phyloP scores from a whole-genome alignment of 2,797 vertebrate species.

The Urocyon cinereoargenteus region DNA sequence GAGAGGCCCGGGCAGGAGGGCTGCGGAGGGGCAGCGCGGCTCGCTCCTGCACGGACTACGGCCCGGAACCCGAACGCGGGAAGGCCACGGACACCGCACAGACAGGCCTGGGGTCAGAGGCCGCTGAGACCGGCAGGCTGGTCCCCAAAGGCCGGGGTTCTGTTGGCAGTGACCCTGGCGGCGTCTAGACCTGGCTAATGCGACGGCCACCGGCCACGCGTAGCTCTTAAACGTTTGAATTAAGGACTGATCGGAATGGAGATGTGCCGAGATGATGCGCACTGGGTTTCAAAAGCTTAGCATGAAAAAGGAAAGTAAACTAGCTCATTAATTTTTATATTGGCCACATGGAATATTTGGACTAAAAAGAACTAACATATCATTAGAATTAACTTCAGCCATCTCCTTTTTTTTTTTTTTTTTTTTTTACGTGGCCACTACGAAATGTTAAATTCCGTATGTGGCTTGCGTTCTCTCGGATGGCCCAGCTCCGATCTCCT shows the following conservation, averaged over 20 bases:
- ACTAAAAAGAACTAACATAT: neutral
- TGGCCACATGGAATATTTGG: neutral
- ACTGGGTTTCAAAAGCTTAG: neutral
- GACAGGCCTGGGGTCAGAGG: neutral
- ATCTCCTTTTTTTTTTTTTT: neutral
- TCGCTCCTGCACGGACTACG: neutral
- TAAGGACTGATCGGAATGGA: neutral
- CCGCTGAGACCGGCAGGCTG: fast-evolving
- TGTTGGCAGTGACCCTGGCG: neutral
- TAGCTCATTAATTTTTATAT: neutral
- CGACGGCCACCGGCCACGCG: fast-evolving
- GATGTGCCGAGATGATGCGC: neutral
- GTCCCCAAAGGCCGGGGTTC: neutral
- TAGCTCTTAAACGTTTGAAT: neutral
- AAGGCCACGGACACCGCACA: neutral
- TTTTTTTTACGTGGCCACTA: neutral
- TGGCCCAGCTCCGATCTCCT: neutral
- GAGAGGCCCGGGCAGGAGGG: too few species aligned
- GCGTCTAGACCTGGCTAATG: too few species aligned
- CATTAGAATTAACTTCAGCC: neutral
- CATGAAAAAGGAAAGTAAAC: neutral
- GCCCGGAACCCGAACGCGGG: neutral
- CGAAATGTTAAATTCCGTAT: neutral
- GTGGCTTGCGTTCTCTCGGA: too few species aligned
- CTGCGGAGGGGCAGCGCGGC: neutral